Percentiles rank a stretch among this genome's conserved stretches.
Evolutionary conservation across 1,140 invertebrate genomes (phyloP).

Genomic region (Drosophila pectinifera): DNA sequence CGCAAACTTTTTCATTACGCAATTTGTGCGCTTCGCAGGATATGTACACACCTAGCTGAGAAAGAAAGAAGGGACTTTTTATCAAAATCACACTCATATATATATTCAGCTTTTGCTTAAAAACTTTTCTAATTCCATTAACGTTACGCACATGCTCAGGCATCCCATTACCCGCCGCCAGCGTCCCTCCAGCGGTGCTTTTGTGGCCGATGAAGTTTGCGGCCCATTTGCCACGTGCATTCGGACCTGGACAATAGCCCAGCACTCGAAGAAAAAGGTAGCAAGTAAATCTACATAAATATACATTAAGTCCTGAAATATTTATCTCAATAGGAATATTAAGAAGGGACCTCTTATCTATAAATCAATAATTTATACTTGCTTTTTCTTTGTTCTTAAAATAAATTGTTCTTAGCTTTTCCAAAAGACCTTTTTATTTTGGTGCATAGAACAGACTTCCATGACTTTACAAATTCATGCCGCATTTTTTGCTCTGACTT

Average conservation of each 20-base stretch:
- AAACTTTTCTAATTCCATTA: slow-evolving; percentile 83
- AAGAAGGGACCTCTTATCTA: neutral
- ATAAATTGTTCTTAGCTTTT: no score
- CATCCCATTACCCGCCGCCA: slow-evolving; percentile 31
- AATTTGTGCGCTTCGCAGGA: slow-evolving; percentile 64
- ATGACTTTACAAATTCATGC: slow-evolving; percentile 63
- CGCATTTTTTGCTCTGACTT: slow-evolving; percentile 22
- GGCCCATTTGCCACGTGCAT: slow-evolving; percentile 34
- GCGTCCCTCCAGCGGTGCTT: slow-evolving; percentile 4
- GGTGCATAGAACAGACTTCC: slow-evolving; percentile 22
- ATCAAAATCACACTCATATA: slow-evolving; percentile 69
- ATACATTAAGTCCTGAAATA: neutral
- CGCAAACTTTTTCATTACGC: slow-evolving; percentile 79
- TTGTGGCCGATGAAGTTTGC: slow-evolving; percentile 48
- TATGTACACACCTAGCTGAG: slow-evolving; percentile 40
- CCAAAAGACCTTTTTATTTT: slow-evolving; percentile 5
- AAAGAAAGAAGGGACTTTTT: slow-evolving; percentile 48
- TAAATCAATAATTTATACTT: neutral
- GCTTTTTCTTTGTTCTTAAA: no score
- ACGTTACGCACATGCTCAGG: slow-evolving; percentile 76
- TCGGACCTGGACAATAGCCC: slow-evolving; percentile 22
- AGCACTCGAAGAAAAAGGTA: neutral
- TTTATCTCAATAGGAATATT: neutral
- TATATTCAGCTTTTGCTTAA: slow-evolving; percentile 72
- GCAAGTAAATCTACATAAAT: neutral